Conservation (phyloP, 2,113 vertebrate genomes). For the Macrotis lagotis region DNA sequence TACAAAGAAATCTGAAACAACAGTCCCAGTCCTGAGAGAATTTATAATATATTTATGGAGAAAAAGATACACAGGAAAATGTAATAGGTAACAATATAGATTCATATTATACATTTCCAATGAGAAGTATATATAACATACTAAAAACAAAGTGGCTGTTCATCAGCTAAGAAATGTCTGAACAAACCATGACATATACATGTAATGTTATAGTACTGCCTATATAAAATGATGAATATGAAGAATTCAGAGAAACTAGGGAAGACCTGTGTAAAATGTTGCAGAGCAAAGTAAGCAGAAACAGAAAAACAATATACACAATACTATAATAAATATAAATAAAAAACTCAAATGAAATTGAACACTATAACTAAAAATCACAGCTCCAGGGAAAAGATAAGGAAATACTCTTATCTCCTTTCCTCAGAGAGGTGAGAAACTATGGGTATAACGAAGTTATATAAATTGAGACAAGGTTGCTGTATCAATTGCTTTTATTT, state of each 20-base stretch:
- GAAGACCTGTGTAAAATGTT: background rate
- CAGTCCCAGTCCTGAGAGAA: background rate
- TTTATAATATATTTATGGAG: background rate
- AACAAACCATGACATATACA: background rate
- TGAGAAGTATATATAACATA: background rate
- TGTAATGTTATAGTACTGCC: background rate
- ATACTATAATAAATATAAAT: background rate
- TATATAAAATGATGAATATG: background rate
- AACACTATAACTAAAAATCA: background rate
- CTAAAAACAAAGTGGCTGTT: background rate
- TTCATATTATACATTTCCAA: background rate
- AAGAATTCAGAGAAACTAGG: background rate
- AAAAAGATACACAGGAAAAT: background rate
- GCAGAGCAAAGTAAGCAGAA: background rate
- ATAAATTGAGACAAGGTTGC: background rate
- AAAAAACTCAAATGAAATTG: background rate
- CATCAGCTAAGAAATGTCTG: background rate
- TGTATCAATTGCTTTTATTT: background rate
- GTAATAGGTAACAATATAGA: background rate
- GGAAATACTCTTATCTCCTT: background rate
- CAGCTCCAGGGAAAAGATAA: background rate
- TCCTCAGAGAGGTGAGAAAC: background rate
- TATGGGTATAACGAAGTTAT: background rate
- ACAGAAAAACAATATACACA: background rate
- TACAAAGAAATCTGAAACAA: background rate